These are phyloP conservation scores for Hyla sarda DNA, from an alignment of 2,113 vertebrate species.

Conservation along the genomic window DNA sequence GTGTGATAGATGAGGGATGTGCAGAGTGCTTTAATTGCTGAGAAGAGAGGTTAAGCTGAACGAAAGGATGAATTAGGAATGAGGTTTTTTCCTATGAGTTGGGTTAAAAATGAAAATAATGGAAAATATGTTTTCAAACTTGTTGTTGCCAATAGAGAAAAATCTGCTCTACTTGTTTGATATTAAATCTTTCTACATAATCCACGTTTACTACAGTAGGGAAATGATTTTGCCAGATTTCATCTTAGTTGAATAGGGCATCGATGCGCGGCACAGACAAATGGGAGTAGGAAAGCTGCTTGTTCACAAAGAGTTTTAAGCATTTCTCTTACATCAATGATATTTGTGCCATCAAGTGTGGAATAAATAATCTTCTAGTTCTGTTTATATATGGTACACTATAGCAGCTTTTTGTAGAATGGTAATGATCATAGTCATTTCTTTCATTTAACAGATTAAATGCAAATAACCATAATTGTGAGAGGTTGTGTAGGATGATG, in stretches of 20 bases:
- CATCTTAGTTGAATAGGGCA: too few relatives aligned
- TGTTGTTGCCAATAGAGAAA: conserved; percentile 71
- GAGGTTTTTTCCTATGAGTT: conserved; percentile 82
- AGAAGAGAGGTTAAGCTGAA: conserved; percentile 99
- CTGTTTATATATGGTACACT: background rate
- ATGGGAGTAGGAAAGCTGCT: background rate
- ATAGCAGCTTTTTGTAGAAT: too few relatives aligned
- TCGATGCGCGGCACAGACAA: background rate
- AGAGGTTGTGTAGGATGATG: too few relatives aligned
- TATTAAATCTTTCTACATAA: conserved; percentile 16
- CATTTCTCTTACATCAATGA: background rate
- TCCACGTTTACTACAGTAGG: background rate
- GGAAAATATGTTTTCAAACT: conserved; percentile 80
- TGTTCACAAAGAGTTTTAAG: too few relatives aligned
- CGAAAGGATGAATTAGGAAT: conserved; percentile 98
- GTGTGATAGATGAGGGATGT: conserved; percentile 98
- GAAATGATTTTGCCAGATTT: background rate
- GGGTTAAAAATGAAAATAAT: conserved; percentile 82
- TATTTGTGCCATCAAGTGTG: background rate
- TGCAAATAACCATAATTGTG: too few relatives aligned
- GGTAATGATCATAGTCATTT: too few relatives aligned
- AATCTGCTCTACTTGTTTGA: background rate
- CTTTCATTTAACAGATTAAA: too few relatives aligned
- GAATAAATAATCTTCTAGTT: background rate
- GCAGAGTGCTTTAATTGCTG: conserved; percentile 97